These are phyloP conservation scores for Sphaerophoria rueppellii DNA, from an alignment of 2,888 invertebrate species.

Conservation along the genomic window DNA sequence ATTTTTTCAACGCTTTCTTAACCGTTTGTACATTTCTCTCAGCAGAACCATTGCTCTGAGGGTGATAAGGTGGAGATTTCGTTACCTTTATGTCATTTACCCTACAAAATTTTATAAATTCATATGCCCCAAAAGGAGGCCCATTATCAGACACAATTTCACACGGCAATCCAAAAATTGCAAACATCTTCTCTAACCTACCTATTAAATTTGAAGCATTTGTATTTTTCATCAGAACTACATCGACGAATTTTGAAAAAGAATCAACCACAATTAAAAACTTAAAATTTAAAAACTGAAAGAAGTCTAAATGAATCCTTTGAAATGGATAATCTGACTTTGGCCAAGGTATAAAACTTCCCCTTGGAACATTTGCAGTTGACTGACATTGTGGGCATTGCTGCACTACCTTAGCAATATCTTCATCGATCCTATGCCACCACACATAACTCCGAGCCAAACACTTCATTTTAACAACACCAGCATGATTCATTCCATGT, in stretches of 20 bases:
- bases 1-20: too few relatives aligned
- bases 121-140: too few relatives aligned
- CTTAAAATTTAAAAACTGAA: constrained; percentile 8
- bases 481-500: constrained; percentile 11
- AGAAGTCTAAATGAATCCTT: constrained; percentile 1
- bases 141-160: too few relatives aligned
- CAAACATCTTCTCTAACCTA: too few relatives aligned
- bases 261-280: constrained; percentile 16
- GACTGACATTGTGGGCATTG: constrained; percentile 18
- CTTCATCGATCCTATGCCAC: too few relatives aligned
- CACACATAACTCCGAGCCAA: too few relatives aligned
- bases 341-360: background rate
- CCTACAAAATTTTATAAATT: too few relatives aligned
- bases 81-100: too few relatives aligned
- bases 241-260: background rate
- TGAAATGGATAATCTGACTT: constrained; percentile 27
- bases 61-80: too few relatives aligned
- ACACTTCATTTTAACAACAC: constrained; percentile 12
- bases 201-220: constrained; percentile 15
- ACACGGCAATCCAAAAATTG: too few relatives aligned
- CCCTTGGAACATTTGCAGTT: constrained; percentile 7
- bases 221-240: constrained; percentile 12
- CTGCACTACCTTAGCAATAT: background rate
- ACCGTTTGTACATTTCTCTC: too few relatives aligned
- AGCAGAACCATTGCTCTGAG: too few relatives aligned